Evolutionary conservation across 53 echinoderm and acorn worm species (phyloP), one percentile per base, ranked within the genome.

Genomic region (Echinarachnius parma): DNA sequence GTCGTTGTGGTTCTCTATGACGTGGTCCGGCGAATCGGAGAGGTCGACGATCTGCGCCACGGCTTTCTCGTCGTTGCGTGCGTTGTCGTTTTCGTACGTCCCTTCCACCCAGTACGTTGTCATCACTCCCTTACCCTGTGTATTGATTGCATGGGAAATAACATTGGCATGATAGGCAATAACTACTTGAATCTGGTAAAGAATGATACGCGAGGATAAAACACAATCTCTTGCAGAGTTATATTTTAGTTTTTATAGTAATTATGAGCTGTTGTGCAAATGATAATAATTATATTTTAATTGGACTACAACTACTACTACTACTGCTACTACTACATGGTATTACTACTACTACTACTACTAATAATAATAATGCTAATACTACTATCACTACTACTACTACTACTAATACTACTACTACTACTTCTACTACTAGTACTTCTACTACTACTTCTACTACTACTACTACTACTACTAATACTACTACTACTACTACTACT

Each of bases 41-140:
- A 56, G 29, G 42, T 56, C 74, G 1, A 72, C 56, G 69, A 69
- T 49, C 21, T 69, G 50, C 4, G 37, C 55, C 1, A 56, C 57
- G 9, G 39, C 22, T 36, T 45, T 37, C 20, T 82, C 82, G 23
- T 53, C 31, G 4, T 71, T 60, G 11, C n/a, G 46, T 25, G 29
- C 31, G 14, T 24, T 44, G 2, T n/a, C 54, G 2, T n/a, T 44
- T 57, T 67, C 74, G 18, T 44, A 55, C 45, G 86, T 91, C 5
- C 87, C 90, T 20, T 84, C 82, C 13, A 95, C 78, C 95, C 95
- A 95, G 81, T 89, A 87, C 10, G 95, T 95, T 9, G 75, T 67
- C 95, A 95, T 95, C 2, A 95, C 78, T 15, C 95, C 95, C 59
- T 95, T 95, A 16, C 95, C 95, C 95, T 95, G 78, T 5, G 32